Conservation (phyloP, 2,797 vertebrate genomes). For the Trachops cirrhosus region DNA sequence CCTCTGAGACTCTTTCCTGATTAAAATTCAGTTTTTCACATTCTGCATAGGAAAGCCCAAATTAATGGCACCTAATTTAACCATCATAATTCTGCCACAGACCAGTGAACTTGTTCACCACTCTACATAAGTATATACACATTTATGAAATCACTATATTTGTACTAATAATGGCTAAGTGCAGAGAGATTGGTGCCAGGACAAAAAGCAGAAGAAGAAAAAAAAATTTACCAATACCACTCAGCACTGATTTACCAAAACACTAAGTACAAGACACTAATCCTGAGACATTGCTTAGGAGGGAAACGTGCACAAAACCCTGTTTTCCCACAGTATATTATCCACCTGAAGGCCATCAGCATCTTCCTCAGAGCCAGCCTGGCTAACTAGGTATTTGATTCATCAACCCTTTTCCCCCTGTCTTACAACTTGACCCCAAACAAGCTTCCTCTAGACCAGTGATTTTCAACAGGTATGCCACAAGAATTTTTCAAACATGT, state of each 20-base stretch:
- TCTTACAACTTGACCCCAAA: background rate
- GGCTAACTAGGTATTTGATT: background rate
- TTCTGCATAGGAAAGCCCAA: background rate
- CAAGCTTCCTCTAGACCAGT: background rate
- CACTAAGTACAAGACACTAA: slow-evolving; percentile 5
- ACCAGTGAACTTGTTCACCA: background rate
- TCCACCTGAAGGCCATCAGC: background rate
- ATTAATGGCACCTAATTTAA: slow-evolving; percentile 44
- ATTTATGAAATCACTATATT: slow-evolving; percentile 26
- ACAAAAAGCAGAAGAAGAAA: slow-evolving; percentile 20
- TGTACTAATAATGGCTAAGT: background rate
- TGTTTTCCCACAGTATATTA: background rate
- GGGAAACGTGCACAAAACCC: background rate
- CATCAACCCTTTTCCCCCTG: background rate
- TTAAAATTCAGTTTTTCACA: background rate
- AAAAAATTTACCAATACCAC: background rate
- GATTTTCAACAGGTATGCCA: background rate
- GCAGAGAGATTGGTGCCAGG: background rate
- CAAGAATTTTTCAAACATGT: background rate
- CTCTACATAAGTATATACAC: background rate
- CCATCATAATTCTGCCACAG: background rate
- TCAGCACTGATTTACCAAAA: background rate
- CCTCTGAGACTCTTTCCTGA: background rate
- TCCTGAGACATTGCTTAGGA: background rate
- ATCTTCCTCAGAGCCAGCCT: background rate